A percentile compares a stretch with the other conserved stretches of the same genome.
phyloP scores from a whole-genome alignment of 1,140 invertebrate species.

The Whitmania pigra region DNA sequence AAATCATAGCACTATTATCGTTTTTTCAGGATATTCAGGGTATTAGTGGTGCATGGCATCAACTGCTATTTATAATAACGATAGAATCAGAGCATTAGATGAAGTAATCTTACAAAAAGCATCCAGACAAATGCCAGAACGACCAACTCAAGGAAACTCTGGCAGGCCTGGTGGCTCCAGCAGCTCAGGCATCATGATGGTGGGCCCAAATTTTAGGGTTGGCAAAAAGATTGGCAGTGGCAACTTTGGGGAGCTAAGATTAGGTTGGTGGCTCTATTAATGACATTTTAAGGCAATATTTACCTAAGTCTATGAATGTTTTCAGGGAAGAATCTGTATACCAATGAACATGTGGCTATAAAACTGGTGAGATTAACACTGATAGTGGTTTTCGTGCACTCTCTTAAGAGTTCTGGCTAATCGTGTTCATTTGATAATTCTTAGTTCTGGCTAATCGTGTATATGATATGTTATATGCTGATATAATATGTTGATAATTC shows the following conservation, averaged over 20 bases:
- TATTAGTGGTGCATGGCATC: constrained; percentile 5
- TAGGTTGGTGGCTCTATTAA: constrained; percentile 58
- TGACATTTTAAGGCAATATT: neutral
- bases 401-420: neutral
- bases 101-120: constrained; percentile 10
- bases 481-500: constrained; percentile 21
- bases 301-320: constrained; percentile 22
- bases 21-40: no score
- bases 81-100: neutral
- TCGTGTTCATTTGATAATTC: constrained; percentile 14
- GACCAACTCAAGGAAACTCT: constrained; percentile 4
- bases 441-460: constrained; percentile 38
- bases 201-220: constrained; percentile 93
- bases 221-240: constrained; percentile 98
- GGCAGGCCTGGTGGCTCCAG: constrained; percentile 14
- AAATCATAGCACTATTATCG: no score
- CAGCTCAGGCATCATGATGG: constrained; percentile 57
- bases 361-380: constrained; percentile 67
- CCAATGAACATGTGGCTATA: constrained; percentile 99
- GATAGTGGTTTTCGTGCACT: neutral
- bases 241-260: constrained; percentile 90
- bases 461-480: no score
- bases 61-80: neutral
- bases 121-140: constrained; percentile 10
- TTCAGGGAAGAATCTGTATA: constrained; percentile 97